Percentiles rank a stretch among this genome's conserved stretches.
Conservation (phyloP, 2,113 vertebrate genomes). For the Chlamydotis undulata region DNA sequence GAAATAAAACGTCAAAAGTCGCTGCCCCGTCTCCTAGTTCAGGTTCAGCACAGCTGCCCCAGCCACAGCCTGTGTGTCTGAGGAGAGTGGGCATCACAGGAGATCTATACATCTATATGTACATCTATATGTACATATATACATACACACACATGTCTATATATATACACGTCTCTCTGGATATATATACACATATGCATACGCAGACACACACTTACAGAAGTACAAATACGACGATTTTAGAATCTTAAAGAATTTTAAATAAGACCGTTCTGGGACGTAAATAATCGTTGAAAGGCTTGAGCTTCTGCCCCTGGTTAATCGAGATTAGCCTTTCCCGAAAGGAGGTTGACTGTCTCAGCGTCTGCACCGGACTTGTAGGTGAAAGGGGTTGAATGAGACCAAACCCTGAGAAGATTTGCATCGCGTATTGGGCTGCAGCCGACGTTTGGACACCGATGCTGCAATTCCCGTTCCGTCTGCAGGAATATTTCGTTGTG, state of each 20-base stretch:
- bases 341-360: background rate
- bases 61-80: background rate
- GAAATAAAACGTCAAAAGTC: background rate
- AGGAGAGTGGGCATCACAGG: background rate
- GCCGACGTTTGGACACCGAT: background rate
- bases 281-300: background rate
- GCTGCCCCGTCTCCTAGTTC: background rate
- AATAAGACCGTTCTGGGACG: background rate
- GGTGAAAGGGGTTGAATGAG: background rate
- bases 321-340: background rate
- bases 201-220: background rate
- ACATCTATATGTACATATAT: no score
- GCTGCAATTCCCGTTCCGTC: background rate
- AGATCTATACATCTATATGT: background rate
- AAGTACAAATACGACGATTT: background rate
- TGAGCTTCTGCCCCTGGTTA: background rate
- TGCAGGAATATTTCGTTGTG: conserved; percentile 30
- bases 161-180: background rate
- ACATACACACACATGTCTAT: background rate
- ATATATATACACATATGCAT: no score
- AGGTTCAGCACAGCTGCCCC: background rate
- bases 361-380: background rate
- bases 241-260: background rate
- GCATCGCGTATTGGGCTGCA: background rate
- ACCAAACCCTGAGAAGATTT: background rate